Evolutionary conservation across 2,113 vertebrate genomes (phyloP).

Genomic region (Corvus hawaiiensis): DNA sequence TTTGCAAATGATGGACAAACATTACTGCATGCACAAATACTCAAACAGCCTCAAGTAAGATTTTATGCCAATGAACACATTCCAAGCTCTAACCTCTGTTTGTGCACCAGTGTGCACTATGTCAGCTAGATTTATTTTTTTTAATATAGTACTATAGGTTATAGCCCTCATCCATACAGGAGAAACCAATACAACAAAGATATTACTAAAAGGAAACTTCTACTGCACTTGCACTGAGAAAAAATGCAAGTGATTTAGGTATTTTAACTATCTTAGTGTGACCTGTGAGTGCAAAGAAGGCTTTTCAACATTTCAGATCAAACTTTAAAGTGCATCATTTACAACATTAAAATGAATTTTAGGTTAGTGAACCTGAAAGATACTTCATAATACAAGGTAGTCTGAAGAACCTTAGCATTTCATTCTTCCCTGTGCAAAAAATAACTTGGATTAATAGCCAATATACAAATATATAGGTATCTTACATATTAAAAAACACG

Average conservation of each 20-base stretch:
- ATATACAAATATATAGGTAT: neutral
- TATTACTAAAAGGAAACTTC: neutral
- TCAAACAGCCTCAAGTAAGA: neutral
- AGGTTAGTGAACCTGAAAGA: neutral
- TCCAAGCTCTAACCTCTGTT: neutral
- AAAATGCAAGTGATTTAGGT: neutral
- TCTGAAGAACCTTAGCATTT: neutral
- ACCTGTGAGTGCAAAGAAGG: neutral
- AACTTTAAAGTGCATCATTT: neutral
- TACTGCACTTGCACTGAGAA: neutral
- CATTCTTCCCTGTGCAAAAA: slow-evolving; percentile 5
- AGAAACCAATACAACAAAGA: neutral
- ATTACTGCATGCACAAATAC: neutral
- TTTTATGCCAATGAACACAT: neutral
- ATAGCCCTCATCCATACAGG: neutral
- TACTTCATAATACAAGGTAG: neutral
- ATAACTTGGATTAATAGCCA: neutral
- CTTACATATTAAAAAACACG: neutral
- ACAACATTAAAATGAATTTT: neutral
- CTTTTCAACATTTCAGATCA: neutral
- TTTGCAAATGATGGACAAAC: neutral
- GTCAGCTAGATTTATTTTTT: neutral
- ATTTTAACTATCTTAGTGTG: neutral
- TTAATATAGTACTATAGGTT: neutral
- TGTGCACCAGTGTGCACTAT: neutral